Conservation (phyloP, 1,140 invertebrate species). For the Alviniconcha marisindica region DNA sequence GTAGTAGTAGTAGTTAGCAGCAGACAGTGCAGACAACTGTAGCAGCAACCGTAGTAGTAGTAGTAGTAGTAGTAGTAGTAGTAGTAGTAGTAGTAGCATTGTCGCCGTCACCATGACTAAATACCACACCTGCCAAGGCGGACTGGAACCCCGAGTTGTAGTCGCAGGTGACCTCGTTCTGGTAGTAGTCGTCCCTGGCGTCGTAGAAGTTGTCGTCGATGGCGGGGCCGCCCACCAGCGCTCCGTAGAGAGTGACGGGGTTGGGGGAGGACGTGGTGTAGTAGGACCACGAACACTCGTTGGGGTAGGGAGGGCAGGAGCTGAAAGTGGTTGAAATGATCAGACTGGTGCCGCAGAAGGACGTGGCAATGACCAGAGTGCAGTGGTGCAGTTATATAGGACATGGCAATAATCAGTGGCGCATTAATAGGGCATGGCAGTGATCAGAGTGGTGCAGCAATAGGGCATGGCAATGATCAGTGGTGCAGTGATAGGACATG, state of each 20-base stretch:
- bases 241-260: constrained; percentile 74
- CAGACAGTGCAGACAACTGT: too few relatives aligned
- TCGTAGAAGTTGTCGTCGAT: constrained; percentile 71
- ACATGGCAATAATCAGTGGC: too few relatives aligned
- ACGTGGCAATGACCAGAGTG: neutral
- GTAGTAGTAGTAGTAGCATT: too few relatives aligned
- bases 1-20: too few relatives aligned
- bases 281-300: constrained; percentile 58
- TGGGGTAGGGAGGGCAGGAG: constrained; percentile 62
- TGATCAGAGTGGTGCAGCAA: too few relatives aligned
- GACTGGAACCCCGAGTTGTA: constrained; percentile 76
- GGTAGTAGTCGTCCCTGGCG: constrained; percentile 71
- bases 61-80: too few relatives aligned
- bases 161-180: constrained; percentile 75
- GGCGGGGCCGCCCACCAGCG: constrained; percentile 76
- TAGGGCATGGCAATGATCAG: too few relatives aligned
- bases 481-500: too few relatives aligned
- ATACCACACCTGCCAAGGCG: constrained; percentile 42
- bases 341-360: neutral
- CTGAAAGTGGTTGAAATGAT: constrained; percentile 47
- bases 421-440: too few relatives aligned
- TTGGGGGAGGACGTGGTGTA: constrained; percentile 62
- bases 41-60: too few relatives aligned
- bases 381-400: neutral
- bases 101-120: too few relatives aligned